Base-by-base conservation (phyloP, 2,113 vertebrate genomes). In the Dolichallabes microphthalmus region DNA sequence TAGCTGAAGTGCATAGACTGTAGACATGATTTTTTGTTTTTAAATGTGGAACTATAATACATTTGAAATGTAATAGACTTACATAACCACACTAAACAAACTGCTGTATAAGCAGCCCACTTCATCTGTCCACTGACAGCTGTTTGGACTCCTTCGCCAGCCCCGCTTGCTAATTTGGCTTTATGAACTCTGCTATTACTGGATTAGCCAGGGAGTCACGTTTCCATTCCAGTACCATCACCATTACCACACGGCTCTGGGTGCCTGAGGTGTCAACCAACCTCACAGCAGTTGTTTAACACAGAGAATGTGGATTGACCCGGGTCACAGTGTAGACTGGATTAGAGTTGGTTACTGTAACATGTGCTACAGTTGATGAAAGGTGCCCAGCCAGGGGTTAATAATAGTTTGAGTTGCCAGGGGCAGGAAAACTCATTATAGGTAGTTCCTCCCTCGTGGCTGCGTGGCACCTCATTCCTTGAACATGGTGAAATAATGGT, bases 271-370 rank as follows among this genome's bases (percentile, higher is more conserved):
- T 74, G 58, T 19, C 6, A 4, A 64, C 69, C 86, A 64, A 45
- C 14, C 57, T 52, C 39, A 27, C 73, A 39, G 83, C 88, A 91
- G 85, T 86, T 91, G 88, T 82, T 80, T 71, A 84, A n/a, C 82
- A 68, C 55, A 82, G 12, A n/a, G 73, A 88, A 92, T 88, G 83
- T 86, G 86, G 89, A 81, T 92, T 93, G 86, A 39, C 66, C 71
- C 30, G 74, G 86, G 78, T 86, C 84, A 86, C 27, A 77, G 45
- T 80, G 58, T 19, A 2, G 79, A 53, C 2, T 71, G 82, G 80
- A 83, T 71, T 82, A 35, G 80, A 86, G 74, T 74, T 52, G 85
- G n/a, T 89, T 86, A n/a, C n/a, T n/a, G n/a, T n/a, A 86, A 82
- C 45, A 7, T 79, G 64, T 85, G 60, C 27, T 64, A 80, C 64